Conservation (phyloP, 2,888 invertebrate species). For the Lycocerus yunnanus region DNA sequence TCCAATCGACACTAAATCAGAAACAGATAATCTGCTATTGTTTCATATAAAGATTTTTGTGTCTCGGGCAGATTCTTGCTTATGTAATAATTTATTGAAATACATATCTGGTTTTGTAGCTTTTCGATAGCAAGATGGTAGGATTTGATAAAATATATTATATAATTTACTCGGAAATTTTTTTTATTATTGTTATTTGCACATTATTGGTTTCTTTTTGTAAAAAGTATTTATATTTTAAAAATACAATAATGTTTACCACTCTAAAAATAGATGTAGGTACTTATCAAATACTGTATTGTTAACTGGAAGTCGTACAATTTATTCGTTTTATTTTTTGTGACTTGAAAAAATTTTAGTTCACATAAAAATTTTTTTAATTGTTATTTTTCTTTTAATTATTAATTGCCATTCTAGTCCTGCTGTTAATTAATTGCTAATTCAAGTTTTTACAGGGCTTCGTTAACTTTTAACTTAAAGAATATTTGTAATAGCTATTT, state of each 20-base stretch:
- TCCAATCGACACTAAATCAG: not conserved
- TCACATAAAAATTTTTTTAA: too few relatives aligned
- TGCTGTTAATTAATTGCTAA: too few relatives aligned
- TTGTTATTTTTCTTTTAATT: too few relatives aligned
- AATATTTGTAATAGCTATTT: too few relatives aligned
- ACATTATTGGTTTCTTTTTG: not conserved
- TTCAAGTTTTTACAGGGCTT: too few relatives aligned
- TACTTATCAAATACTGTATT: not conserved
- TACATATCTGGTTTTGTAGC: not conserved
- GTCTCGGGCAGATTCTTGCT: not conserved
- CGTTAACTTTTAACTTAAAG: too few relatives aligned
- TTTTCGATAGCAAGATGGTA: not conserved
- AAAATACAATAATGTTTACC: not conserved
- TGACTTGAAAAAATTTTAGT: not conserved
- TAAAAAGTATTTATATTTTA: not conserved
- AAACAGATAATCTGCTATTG: not conserved
- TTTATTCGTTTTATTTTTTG: not conserved
- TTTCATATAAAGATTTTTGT: not conserved
- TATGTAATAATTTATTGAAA: not conserved
- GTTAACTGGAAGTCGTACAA: not conserved
- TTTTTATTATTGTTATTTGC: not conserved
- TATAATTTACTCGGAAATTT: not conserved
- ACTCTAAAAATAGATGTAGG: not conserved
- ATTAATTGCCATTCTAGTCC: too few relatives aligned
- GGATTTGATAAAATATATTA: not conserved